Evolutionary conservation across 2,888 invertebrate genomes (phyloP).

Genomic region (Augiades crinisus): DNA sequence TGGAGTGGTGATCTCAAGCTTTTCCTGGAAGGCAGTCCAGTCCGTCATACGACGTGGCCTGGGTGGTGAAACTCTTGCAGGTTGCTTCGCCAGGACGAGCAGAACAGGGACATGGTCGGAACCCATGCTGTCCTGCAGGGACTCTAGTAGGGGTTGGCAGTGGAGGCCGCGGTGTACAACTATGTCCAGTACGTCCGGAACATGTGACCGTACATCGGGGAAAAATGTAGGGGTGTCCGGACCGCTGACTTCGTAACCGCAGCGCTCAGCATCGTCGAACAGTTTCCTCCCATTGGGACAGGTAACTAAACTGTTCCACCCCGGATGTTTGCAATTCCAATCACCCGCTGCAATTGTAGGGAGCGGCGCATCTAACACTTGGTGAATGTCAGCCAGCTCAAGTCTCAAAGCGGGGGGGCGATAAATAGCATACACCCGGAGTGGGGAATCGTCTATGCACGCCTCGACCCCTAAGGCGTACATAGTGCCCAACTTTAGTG

Average conservation of each 20-base stretch:
- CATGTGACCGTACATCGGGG: not conserved
- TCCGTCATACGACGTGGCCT: slow-evolving; percentile 1
- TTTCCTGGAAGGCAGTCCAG: not conserved
- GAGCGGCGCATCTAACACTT: not conserved
- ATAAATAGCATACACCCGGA: slow-evolving; percentile 23
- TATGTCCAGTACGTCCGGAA: slow-evolving; percentile 28
- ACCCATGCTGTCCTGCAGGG: slow-evolving; percentile 7
- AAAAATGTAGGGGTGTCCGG: slow-evolving; percentile 27
- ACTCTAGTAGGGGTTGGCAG: not conserved
- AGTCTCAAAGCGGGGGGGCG: slow-evolving; percentile 6
- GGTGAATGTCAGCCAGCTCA: not conserved
- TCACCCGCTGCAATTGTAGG: slow-evolving; percentile 20
- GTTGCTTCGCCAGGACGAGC: slow-evolving; percentile 14
- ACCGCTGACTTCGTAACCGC: slow-evolving; percentile 19
- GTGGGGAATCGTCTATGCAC: not conserved
- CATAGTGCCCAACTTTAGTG: not conserved
- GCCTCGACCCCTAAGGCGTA: slow-evolving; percentile 25
- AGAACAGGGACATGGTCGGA: slow-evolving; percentile 25
- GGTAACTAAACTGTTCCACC: slow-evolving; percentile 21
- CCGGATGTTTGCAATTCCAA: slow-evolving; percentile 28
- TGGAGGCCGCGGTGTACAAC: slow-evolving; percentile 5
- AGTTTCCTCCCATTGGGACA: slow-evolving; percentile 10
- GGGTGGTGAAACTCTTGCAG: not conserved
- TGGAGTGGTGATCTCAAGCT: slow-evolving; percentile 12
- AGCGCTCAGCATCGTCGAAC: slow-evolving; percentile 9